Evolutionary conservation across 2,797 vertebrate species (phyloP), one percentile per base, ranked within the genome.

Genomic region (Syngnathus acus): DNA sequence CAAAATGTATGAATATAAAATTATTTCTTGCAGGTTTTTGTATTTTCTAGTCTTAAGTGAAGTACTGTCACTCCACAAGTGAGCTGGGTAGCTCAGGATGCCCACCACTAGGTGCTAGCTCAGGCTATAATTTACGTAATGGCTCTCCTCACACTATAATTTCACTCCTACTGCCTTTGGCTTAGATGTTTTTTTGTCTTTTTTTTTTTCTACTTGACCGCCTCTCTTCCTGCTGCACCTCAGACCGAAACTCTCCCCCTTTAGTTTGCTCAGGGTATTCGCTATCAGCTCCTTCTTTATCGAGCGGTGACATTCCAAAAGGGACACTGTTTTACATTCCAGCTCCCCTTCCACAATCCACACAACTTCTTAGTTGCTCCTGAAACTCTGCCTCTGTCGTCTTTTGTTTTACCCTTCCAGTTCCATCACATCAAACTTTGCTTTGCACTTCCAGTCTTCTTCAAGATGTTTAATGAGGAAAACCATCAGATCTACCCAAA

Each of bases 1-100:
- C 37, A 79, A 82, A 75, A 53, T 23, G 48, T 72, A 75, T 82
- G 62, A 78, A 85, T 82, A 75, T 79, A 79, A 69, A 66, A 78
- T 68, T 67, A 76, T 78, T 70, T 72, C 69, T 23, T 68, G 61
- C 72, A 47, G 78, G 26, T 26, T 26, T 26, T 26, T 26, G 26
- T 26, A 26, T 26, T 26, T 26, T 26, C 26, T 26, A 26, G 26
- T 26, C 26, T 26, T 26, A 26, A 26, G 26, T 26, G 26, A 26
- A 26, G 26, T 26, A 26, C n/a, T 62, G 10, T 13, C n/a, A 43
- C 32, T 59, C 57, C 26, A 39, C 37, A 4, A 9, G 26, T 38
- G 32, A 59, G 37, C 57, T 39, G 37, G 57, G 37, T 8, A 19
- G 57, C n/a, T 54, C 10, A 19, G 16, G 37, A 37, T 14, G 7